Percentiles rank a stretch among this genome's conserved stretches.
phyloP scores from a whole-genome alignment of 1,140 invertebrate species.

The Trypoxylus dichotomus region DNA sequence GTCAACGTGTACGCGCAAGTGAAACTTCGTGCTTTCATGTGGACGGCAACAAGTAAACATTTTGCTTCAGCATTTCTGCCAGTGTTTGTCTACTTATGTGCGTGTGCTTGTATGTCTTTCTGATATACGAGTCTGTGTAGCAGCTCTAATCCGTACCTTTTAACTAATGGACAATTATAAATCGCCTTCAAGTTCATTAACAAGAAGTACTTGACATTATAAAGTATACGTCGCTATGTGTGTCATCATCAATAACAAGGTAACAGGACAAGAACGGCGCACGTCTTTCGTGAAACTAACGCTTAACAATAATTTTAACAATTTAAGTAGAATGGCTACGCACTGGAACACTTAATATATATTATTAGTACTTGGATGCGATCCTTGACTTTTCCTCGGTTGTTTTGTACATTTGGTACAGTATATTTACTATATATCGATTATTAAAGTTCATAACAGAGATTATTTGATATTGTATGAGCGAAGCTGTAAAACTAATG shows the following conservation, averaged over 20 bases:
- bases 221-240: conserved; percentile 1
- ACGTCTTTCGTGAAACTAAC: neutral
- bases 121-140: neutral
- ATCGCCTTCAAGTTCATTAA: conserved; percentile 5
- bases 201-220: conserved; percentile 17
- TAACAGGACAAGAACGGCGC: neutral
- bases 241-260: conserved; percentile 8
- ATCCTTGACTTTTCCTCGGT: no score
- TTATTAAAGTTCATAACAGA: no score
- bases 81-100: neutral
- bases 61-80: neutral
- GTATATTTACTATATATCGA: no score
- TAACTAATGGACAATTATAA: conserved; percentile 20
- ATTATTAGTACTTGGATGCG: no score
- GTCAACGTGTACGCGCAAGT: neutral
- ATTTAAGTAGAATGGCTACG: neutral
- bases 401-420: no score
- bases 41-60: neutral
- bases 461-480: no score
- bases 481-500: no score
- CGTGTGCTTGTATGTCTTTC: neutral
- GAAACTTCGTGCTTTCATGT: neutral
- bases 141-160: neutral
- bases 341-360: no score
- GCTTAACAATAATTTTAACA: conserved; percentile 8